These are phyloP conservation scores for Sisyra terminalis DNA, from an alignment of 2,888 invertebrate genomes.

Conservation along the genomic window DNA sequence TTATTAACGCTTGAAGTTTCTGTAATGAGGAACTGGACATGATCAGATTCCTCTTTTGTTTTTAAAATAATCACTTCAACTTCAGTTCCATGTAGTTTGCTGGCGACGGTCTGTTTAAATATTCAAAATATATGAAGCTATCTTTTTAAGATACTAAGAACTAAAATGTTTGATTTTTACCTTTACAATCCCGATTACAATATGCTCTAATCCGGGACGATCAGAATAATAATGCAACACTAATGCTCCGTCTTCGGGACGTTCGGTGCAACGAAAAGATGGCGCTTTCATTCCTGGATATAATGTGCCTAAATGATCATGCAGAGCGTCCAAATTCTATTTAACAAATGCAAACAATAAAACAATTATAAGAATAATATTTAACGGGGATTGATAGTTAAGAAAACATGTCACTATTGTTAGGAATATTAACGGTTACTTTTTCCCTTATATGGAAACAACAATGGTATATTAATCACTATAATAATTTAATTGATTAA, in stretches of 20 bases:
- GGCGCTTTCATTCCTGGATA: slow-evolving; percentile 93
- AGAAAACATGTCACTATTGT: no score
- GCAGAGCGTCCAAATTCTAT: slow-evolving; percentile 90
- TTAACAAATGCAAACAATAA: background rate
- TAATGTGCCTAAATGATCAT: slow-evolving; percentile 84
- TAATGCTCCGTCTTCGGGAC: slow-evolving; percentile 74
- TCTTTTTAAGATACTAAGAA: slow-evolving; percentile 1
- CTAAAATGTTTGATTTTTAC: slow-evolving; percentile 27
- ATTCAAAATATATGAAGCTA: slow-evolving; percentile 13
- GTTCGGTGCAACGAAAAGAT: slow-evolving; percentile 86
- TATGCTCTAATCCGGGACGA: slow-evolving; percentile 82
- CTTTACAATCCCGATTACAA: slow-evolving; percentile 95
- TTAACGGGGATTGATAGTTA: background rate
- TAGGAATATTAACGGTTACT: no score
- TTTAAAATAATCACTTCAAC: slow-evolving; percentile 83
- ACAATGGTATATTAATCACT: no score
- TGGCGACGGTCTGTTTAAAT: slow-evolving; percentile 86
- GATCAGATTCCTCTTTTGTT: slow-evolving; percentile 76
- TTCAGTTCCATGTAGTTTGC: slow-evolving; percentile 81
- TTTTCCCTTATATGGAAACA: no score
- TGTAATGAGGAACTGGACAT: slow-evolving; percentile 83
- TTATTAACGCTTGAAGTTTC: slow-evolving; percentile 56
- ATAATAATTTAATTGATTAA: no score
- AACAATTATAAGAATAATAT: background rate
- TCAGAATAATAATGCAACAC: slow-evolving; percentile 94